Evolutionary conservation across 2,113 vertebrate genomes (phyloP), one percentile per base, ranked within the genome.

Genomic region (Copsychus sechellarum): DNA sequence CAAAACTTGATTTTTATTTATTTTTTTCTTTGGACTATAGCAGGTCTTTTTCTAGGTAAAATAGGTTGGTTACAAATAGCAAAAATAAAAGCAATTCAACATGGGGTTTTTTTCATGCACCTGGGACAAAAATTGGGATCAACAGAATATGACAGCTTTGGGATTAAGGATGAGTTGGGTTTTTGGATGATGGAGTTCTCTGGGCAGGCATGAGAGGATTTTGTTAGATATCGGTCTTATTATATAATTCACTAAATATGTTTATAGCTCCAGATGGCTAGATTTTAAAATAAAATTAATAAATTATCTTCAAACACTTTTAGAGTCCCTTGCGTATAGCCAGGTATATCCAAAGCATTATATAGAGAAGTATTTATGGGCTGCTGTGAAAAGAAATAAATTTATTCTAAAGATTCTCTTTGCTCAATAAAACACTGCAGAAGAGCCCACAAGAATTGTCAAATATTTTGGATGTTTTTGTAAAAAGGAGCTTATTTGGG

Each of bases 281-380:
- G 67, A 77, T 87, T 96, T 96, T 81, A 96, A 95, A 95, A 83
- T 77, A 86, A 95, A 95, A 95, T 90, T 81, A 95, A 89, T 95
- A 79, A 65, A 91, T 97, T 83, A 90, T 78, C 70, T 88, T 85
- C 61, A n/a, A 54, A 26, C 34, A n/a, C 58, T 84, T 93, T 71
- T 72, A 42, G 72, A 86, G 60, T 86, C 56, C 34, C 33, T 22
- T 76, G 34, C 74, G 83, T 66, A 79, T 56, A 91, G 47, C 23
- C 54, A 94, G 92, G 84, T 94, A 77, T 86, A 88, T 72, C 57
- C 42, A 58, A 81, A 88, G 29, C 57, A 28, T 79, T 76, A 72
- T 29, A 56, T 7, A 34, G 51, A 66, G 85, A 78, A 67, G n/a
- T 84, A 90, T 45, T 91, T 81, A 92, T 78, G 88, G 58, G 38